phyloP scores from a whole-genome alignment of 2,888 invertebrate genomes.

The Acrocera orbiculus region DNA sequence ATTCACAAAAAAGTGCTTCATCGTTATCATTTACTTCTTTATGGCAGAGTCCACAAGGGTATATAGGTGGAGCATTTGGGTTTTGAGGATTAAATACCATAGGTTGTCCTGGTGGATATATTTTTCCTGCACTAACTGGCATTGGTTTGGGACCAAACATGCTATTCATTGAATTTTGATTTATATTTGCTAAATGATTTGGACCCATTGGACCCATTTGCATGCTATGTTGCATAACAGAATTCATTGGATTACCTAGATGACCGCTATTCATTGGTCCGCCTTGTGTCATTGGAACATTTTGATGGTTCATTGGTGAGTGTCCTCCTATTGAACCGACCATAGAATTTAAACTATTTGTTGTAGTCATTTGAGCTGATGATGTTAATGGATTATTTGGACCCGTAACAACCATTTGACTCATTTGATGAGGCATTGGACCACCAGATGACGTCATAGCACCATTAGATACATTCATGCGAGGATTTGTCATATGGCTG shows the following conservation, averaged over 20 bases:
- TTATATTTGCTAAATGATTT: slow-evolving; percentile 12
- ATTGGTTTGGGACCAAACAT: slow-evolving; percentile 53
- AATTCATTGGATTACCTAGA: slow-evolving; percentile 10
- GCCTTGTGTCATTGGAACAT: slow-evolving; percentile 29
- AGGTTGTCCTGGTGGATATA: slow-evolving; percentile 88
- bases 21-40: slow-evolving; percentile 98
- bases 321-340: slow-evolving; percentile 19
- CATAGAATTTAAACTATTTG: slow-evolving; percentile 32
- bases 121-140: slow-evolving; percentile 75
- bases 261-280: slow-evolving; percentile 19
- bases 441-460: slow-evolving; percentile 34
- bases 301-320: slow-evolving; percentile 26
- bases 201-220: slow-evolving; percentile 16
- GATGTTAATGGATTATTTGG: slow-evolving; percentile 27
- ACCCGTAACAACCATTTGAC: slow-evolving; percentile 36
- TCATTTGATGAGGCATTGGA: slow-evolving; percentile 36
- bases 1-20: slow-evolving; percentile 93
- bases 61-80: slow-evolving; percentile 95
- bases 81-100: slow-evolving; percentile 98
- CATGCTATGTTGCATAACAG: slow-evolving; percentile 14
- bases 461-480: slow-evolving; percentile 38
- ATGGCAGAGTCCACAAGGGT: slow-evolving; percentile 94
- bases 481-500: slow-evolving; percentile 25
- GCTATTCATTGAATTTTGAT: slow-evolving; percentile 16
- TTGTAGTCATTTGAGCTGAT: slow-evolving; percentile 11